Conservation (phyloP, 2,797 vertebrate genomes). For the Coreius guichenoti region DNA sequence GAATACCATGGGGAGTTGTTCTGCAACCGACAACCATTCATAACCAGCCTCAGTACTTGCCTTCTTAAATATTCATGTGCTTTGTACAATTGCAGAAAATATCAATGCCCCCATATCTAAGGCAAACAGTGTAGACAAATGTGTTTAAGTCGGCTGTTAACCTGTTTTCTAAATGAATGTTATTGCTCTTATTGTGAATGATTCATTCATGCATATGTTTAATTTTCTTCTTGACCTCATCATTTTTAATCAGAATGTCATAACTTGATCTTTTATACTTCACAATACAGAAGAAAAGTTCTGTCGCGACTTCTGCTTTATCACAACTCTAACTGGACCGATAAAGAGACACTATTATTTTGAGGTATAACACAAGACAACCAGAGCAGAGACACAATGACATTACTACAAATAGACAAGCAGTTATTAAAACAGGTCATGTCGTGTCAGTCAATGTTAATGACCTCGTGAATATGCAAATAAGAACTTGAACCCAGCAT, state of each 20-base stretch:
- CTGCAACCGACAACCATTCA: background rate
- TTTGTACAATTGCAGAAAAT: background rate
- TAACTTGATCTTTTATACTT: background rate
- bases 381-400: background rate
- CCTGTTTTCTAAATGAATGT: background rate
- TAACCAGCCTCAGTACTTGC: background rate
- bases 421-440: constrained; percentile 26
- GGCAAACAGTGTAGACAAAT: background rate
- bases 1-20: background rate
- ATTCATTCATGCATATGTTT: background rate
- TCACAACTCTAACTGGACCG: background rate
- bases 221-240: background rate
- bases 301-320: background rate
- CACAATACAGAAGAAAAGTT: background rate
- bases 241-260: background rate
- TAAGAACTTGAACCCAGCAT: constrained; percentile 28
- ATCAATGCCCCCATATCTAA: background rate
- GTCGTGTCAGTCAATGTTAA: constrained; percentile 24
- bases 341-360: background rate
- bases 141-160: background rate
- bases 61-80: background rate
- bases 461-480: constrained; percentile 36
- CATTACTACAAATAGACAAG: background rate
- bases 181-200: background rate
- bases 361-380: background rate